These are phyloP conservation scores for Scaptomyza reducta DNA, from an alignment of 2,888 invertebrate species.

Conservation along the genomic window DNA sequence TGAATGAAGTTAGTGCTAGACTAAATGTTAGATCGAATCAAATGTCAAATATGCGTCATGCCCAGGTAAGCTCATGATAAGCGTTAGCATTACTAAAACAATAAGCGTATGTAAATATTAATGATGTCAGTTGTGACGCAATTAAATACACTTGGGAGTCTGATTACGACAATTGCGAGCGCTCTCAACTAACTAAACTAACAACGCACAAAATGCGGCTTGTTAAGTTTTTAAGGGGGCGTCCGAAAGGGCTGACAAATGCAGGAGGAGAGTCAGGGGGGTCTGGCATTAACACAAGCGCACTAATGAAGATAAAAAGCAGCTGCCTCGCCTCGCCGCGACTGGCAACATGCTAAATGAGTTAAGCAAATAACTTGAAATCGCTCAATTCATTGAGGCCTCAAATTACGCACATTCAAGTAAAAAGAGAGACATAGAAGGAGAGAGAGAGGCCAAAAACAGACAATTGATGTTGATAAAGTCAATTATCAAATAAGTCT, in stretches of 20 bases:
- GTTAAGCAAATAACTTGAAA: constrained; percentile 53
- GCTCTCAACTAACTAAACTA: not conserved
- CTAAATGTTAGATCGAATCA: constrained; percentile 1
- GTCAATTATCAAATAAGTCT: constrained; percentile 54
- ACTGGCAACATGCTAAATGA: constrained; percentile 42
- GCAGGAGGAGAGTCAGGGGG: too few relatives aligned
- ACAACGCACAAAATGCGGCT: constrained; percentile 23
- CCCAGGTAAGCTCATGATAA: constrained; percentile 9
- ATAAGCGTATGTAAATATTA: not conserved
- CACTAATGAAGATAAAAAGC: constrained; percentile 65
- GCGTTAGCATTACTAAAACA: not conserved
- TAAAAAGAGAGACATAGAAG: not conserved
- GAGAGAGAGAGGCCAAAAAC: not conserved
- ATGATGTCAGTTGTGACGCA: constrained; percentile 29
- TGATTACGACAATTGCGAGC: not conserved
- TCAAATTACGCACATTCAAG: constrained; percentile 59
- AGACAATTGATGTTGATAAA: constrained; percentile 60
- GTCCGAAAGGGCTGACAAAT: not conserved
- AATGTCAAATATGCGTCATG: constrained; percentile 15
- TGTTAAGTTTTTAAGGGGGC: constrained; percentile 13
- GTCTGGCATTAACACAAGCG: constrained; percentile 38
- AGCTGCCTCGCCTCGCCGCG: constrained; percentile 11
- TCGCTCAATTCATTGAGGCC: constrained; percentile 49
- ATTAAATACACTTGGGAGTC: constrained; percentile 1
- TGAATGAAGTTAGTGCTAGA: constrained; percentile 16